Percentiles rank a stretch among this genome's conserved stretches.
These are phyloP conservation scores for Eupelmus urozonus DNA, from an alignment of 2,888 invertebrate species.

Conservation along the genomic window DNA sequence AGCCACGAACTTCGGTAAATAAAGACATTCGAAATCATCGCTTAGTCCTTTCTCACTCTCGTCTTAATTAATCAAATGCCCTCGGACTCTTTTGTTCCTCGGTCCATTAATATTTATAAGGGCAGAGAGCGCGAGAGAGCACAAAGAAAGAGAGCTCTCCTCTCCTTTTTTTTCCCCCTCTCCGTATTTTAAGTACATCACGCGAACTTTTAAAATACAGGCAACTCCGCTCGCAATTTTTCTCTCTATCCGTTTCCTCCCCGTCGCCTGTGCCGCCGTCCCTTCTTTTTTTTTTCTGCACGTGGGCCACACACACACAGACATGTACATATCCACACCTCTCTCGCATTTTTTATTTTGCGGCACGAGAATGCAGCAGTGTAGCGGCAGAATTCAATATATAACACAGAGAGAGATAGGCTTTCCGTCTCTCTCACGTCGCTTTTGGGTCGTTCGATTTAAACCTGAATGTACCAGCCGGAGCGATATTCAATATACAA, in stretches of 20 bases:
- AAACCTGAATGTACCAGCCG: constrained; percentile 76
- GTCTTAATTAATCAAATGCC: constrained; percentile 52
- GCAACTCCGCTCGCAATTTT: constrained; percentile 39
- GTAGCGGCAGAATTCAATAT: constrained; percentile 13
- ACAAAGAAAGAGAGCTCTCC: too few relatives aligned
- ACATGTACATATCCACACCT: not conserved
- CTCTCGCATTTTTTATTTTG: constrained; percentile 4
- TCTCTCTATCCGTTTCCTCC: constrained; percentile 12
- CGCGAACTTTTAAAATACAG: constrained; percentile 38
- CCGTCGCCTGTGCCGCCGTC: not conserved
- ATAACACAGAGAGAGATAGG: too few relatives aligned
- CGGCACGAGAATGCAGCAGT: constrained; percentile 25
- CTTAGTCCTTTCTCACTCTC: constrained; percentile 11
- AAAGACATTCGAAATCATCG: constrained; percentile 48
- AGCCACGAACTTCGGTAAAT: constrained; percentile 48
- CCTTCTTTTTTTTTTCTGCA: not conserved
- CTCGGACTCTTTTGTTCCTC: constrained; percentile 59
- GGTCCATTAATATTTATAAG: constrained; percentile 53
- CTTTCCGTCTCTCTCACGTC: not conserved
- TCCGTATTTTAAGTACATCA: constrained; percentile 35
- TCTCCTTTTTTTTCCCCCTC: too few relatives aligned
- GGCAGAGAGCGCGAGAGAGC: not conserved
- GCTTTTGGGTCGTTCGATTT: constrained; percentile 62
- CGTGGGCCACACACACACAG: not conserved
- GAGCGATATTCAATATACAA: constrained; percentile 65